phyloP scores from a whole-genome alignment of 2,888 invertebrate genomes.

The Eristalis intricaria region DNA sequence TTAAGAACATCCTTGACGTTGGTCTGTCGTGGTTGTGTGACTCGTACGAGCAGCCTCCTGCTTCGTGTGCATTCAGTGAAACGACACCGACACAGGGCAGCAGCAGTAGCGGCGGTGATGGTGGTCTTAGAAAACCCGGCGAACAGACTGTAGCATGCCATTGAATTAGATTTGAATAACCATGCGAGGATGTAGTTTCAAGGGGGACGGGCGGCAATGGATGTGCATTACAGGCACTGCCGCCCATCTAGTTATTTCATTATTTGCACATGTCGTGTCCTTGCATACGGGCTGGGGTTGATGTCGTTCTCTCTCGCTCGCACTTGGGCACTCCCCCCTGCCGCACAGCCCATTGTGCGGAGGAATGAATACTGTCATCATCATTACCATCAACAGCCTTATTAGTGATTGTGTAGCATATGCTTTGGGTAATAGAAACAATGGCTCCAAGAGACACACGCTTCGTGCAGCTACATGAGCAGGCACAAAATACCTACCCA shows the following conservation, averaged over 20 bases:
- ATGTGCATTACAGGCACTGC: slow-evolving; percentile 53
- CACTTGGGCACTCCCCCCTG: background rate
- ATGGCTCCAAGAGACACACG: slow-evolving; percentile 41
- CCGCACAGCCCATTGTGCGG: slow-evolving; percentile 28
- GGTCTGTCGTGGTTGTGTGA: slow-evolving; percentile 8
- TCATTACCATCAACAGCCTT: slow-evolving; percentile 71
- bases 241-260: slow-evolving; percentile 66
- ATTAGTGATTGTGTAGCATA: slow-evolving; percentile 67
- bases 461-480: slow-evolving; percentile 38
- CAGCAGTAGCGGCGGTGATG: background rate
- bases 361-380: slow-evolving; percentile 69
- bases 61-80: slow-evolving; percentile 57
- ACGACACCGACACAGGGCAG: slow-evolving; percentile 16
- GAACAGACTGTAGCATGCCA: slow-evolving; percentile 52
- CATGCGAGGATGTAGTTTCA: slow-evolving; percentile 42
- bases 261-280: slow-evolving; percentile 63
- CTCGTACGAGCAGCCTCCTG: slow-evolving; percentile 9
- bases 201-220: slow-evolving; percentile 37
- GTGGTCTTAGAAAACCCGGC: background rate
- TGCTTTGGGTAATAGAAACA: slow-evolving; percentile 58
- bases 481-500: background rate
- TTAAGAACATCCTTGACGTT: slow-evolving; percentile 65
- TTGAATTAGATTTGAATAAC: slow-evolving; percentile 67
- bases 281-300: slow-evolving; percentile 35
- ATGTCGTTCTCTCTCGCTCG: slow-evolving; percentile 8